Conservation (phyloP, 1,140 invertebrate species). For the Drosophila pseudoobscura region DNA sequence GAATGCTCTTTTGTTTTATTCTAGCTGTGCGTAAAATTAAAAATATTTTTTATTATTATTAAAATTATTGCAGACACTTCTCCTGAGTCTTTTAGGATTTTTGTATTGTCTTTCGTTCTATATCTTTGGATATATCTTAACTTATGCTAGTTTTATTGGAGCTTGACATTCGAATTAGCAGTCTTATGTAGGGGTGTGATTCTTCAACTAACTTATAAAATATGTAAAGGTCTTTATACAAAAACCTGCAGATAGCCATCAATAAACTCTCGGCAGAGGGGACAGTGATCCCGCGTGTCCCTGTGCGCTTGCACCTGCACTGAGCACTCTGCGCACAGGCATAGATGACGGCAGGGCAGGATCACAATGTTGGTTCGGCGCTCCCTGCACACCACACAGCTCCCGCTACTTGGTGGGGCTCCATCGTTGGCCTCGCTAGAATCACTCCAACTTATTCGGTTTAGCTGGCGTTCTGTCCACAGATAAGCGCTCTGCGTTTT, state of each 20-base stretch:
- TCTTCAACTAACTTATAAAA: not conserved
- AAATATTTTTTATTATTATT: too few relatives aligned
- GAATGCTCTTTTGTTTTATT: not conserved
- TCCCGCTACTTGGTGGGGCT: not conserved
- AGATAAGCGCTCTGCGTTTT: conserved; percentile 19
- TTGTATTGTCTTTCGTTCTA: not conserved
- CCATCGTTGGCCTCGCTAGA: not conserved
- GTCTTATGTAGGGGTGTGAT: conserved; percentile 20
- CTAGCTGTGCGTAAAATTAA: not conserved
- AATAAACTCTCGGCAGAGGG: conserved; percentile 52
- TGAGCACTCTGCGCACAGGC: conserved; percentile 59
- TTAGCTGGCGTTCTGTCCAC: conserved; percentile 31
- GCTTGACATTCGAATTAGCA: conserved; percentile 13
- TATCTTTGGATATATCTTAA: not conserved
- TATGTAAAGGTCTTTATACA: conserved; percentile 13
- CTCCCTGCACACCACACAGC: conserved; percentile 59
- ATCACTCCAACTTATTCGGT: not conserved
- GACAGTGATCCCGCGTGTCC: conserved; percentile 33
- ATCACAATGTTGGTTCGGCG: conserved; percentile 52
- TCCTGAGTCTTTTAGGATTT: not conserved
- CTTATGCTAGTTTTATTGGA: not conserved
- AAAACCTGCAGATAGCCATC: conserved; percentile 33
- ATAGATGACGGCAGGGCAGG: conserved; percentile 61
- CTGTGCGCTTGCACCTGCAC: conserved; percentile 7
- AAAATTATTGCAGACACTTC: too few relatives aligned